phyloP scores from a whole-genome alignment of 1,140 invertebrate genomes.

The Mactra quadrangularis region DNA sequence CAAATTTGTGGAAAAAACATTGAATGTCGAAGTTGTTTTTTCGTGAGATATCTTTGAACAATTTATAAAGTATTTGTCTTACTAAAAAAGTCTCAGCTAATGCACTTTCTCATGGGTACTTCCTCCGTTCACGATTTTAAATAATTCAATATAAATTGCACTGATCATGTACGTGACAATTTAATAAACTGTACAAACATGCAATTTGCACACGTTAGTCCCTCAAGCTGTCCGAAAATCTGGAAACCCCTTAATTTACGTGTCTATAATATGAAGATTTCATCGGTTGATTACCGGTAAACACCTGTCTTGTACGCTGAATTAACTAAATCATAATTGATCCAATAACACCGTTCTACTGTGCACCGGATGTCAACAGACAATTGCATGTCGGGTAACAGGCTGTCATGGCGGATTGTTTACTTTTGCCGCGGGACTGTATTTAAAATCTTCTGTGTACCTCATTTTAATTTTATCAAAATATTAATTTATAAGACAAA shows the following conservation, averaged over 20 bases:
- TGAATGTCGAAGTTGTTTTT: too few relatives aligned
- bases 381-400: conserved; percentile 56
- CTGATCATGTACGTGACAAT: too few relatives aligned
- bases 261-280: background rate
- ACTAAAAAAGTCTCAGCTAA: too few relatives aligned
- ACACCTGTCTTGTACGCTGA: conserved; percentile 45
- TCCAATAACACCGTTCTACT: conserved; percentile 28
- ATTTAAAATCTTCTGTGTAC: conserved; percentile 51
- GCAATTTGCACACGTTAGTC: conserved; percentile 23
- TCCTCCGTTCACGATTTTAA: too few relatives aligned
- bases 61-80: too few relatives aligned
- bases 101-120: too few relatives aligned
- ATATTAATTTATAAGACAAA: conserved; percentile 44
- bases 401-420: conserved; percentile 53
- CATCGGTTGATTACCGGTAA: conserved; percentile 37
- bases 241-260: conserved; percentile 41
- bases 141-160: too few relatives aligned
- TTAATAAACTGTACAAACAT: too few relatives aligned
- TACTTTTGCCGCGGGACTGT: conserved; percentile 55
- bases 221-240: background rate
- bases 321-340: conserved; percentile 35
- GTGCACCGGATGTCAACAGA: conserved; percentile 41
- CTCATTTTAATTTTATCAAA: conserved; percentile 41
- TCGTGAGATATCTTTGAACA: too few relatives aligned
- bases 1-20: too few relatives aligned